These are phyloP conservation scores for Cheilosia impressa DNA, from an alignment of 2,888 invertebrate genomes.

Conservation along the genomic window DNA sequence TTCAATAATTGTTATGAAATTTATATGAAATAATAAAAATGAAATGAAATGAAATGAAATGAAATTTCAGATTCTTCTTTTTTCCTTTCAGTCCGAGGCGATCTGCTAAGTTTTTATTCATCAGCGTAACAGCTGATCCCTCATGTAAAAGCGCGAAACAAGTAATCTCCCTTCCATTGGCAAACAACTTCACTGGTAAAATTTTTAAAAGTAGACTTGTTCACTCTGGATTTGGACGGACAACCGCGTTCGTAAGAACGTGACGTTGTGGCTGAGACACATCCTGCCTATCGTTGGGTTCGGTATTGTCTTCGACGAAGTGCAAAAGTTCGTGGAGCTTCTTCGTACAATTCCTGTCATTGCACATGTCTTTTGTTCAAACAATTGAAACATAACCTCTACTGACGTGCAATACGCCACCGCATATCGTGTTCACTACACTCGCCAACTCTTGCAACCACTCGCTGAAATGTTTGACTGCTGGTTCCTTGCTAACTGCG, in stretches of 20 bases:
- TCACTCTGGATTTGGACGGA: not conserved
- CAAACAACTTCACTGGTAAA: conserved; percentile 58
- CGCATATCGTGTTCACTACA: conserved; percentile 35
- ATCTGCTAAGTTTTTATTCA: conserved; percentile 43
- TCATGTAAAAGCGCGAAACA: conserved; percentile 57
- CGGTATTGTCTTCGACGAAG: not conserved
- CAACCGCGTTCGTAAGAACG: not conserved
- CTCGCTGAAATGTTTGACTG: too few relatives aligned
- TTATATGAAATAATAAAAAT: too few relatives aligned
- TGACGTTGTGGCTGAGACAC: not conserved
- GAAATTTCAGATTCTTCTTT: conserved; percentile 27
- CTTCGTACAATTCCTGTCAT: not conserved
- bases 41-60: too few relatives aligned
- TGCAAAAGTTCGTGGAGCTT: conserved; percentile 18
- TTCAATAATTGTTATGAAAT: too few relatives aligned
- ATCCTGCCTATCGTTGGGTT: not conserved
- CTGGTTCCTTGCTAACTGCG: too few relatives aligned
- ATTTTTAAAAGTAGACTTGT: conserved; percentile 41
- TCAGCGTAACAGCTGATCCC: conserved; percentile 52
- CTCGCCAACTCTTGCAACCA: conserved; percentile 57
- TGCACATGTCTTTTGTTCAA: conserved; percentile 21
- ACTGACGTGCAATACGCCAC: conserved; percentile 32
- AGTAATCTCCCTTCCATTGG: conserved; percentile 23
- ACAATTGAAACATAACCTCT: conserved; percentile 46
- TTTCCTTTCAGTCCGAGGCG: conserved; percentile 32